Conservation (phyloP, 2,797 vertebrate genomes). For the Mormyrus proboscirostris region DNA sequence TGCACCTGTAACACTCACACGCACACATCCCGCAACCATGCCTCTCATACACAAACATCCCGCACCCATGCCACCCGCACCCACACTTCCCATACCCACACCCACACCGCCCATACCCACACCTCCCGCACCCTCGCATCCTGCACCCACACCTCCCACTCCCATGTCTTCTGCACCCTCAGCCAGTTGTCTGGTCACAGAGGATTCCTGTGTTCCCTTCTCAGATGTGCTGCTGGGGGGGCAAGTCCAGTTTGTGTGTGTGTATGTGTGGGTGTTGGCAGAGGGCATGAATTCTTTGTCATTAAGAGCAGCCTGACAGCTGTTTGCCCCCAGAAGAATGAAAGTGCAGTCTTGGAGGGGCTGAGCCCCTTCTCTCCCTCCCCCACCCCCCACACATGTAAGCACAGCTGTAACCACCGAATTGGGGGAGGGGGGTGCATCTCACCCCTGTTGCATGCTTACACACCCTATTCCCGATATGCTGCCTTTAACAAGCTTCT, state of each 20-base stretch:
- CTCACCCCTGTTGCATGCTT: not conserved
- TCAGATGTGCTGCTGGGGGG: not conserved
- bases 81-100: not conserved
- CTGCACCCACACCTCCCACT: slow-evolving; percentile 33
- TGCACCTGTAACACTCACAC: not conserved
- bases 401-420: not conserved
- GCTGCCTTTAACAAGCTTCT: not conserved
- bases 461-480: not conserved
- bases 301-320: not conserved
- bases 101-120: too few species aligned
- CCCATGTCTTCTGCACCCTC: not conserved
- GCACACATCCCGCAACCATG: not conserved
- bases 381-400: not conserved
- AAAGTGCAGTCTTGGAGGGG: not conserved
- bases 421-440: not conserved
- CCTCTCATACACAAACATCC: not conserved
- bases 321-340: not conserved
- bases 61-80: not conserved
- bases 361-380: not conserved
- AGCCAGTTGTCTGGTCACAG: too few species aligned
- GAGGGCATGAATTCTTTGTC: not conserved
- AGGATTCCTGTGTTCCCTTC: too few species aligned
- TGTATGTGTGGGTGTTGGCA: too few species aligned
- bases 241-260: too few species aligned
- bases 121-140: slow-evolving; percentile 47